Percentiles rank a stretch among this genome's conserved stretches.
Conservation (phyloP, 1,140 invertebrate genomes). For the Drosophila arawakana region DNA sequence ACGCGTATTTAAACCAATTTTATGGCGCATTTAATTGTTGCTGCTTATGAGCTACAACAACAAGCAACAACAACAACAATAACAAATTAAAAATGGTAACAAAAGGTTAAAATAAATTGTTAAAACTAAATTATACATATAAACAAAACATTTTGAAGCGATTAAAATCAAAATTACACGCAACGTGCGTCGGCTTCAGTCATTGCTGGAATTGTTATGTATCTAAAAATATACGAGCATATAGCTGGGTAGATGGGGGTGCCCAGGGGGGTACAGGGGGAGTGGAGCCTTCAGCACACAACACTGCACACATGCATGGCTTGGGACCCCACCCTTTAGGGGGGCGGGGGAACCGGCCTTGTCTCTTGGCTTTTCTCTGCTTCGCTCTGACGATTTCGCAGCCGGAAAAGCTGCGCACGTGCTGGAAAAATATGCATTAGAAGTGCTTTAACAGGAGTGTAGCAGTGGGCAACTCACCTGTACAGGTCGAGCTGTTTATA, state of each 20-base stretch:
- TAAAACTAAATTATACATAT: constrained; percentile 83
- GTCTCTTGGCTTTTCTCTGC: constrained; percentile 19
- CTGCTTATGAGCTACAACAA: constrained; percentile 71
- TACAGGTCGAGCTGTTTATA: constrained; percentile 48
- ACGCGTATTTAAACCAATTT: constrained; percentile 80
- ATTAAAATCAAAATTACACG: constrained; percentile 83
- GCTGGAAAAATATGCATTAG: constrained; percentile 78
- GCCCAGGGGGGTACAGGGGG: neutral
- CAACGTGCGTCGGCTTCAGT: constrained; percentile 72
- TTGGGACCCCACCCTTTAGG: constrained; percentile 9
- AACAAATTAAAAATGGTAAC: constrained; percentile 81
- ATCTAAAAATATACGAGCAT: too few relatives aligned
- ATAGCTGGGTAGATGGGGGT: neutral
- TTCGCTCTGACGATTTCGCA: constrained; percentile 44
- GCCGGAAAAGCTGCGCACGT: constrained; percentile 80
- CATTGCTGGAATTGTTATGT: constrained; percentile 10
- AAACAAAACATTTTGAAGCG: constrained; percentile 82
- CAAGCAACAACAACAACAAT: constrained; percentile 20
- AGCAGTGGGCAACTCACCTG: constrained; percentile 22
- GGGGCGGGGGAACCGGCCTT: constrained; percentile 22
- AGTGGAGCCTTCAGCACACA: constrained; percentile 20
- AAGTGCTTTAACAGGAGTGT: constrained; percentile 33
- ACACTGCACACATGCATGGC: constrained; percentile 44
- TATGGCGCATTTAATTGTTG: constrained; percentile 81
- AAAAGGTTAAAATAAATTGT: constrained; percentile 83